These are phyloP conservation scores for Hybognathus amarus DNA, from an alignment of 2,797 vertebrate species.

Conservation along the genomic window DNA sequence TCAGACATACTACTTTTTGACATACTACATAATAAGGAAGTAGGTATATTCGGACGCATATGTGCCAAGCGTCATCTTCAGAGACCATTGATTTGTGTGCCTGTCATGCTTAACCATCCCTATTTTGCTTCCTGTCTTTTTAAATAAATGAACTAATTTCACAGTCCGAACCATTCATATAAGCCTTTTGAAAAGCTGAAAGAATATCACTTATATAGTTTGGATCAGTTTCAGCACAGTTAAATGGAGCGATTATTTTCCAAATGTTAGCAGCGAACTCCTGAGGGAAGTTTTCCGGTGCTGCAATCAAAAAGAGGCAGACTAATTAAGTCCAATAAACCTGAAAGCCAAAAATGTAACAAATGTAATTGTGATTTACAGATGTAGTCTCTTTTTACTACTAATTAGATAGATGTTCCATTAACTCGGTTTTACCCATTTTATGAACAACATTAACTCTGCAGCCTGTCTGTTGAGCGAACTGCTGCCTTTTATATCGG, in stretches of 20 bases:
- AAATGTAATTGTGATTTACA: slow-evolving; percentile 48
- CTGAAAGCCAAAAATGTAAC: slow-evolving; percentile 39
- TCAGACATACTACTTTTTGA: neutral
- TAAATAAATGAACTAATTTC: slow-evolving; percentile 77
- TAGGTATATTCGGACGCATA: no score
- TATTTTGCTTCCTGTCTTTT: slow-evolving; percentile 64
- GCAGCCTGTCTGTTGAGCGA: neutral
- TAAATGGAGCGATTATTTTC: slow-evolving; percentile 59
- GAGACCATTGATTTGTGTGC: slow-evolving; percentile 68
- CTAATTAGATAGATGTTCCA: slow-evolving; percentile 45
- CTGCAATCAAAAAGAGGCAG: slow-evolving; percentile 34
- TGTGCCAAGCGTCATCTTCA: slow-evolving; percentile 39
- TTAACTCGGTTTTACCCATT: slow-evolving; percentile 35
- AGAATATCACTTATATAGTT: slow-evolving; percentile 61
- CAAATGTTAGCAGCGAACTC: slow-evolving; percentile 53
- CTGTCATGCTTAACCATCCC: slow-evolving; percentile 58
- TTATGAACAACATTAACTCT: slow-evolving; percentile 39
- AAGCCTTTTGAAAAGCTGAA: slow-evolving; percentile 63
- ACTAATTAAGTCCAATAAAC: slow-evolving; percentile 44
- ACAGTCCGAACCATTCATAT: slow-evolving; percentile 71
- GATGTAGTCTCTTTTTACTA: slow-evolving; percentile 33
- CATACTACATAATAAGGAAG: neutral
- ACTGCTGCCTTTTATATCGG: neutral
- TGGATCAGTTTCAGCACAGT: slow-evolving; percentile 60
- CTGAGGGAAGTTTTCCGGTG: slow-evolving; percentile 38